phyloP scores from a whole-genome alignment of 2,797 vertebrate genomes.

The Neopelma chrysocephalum region DNA sequence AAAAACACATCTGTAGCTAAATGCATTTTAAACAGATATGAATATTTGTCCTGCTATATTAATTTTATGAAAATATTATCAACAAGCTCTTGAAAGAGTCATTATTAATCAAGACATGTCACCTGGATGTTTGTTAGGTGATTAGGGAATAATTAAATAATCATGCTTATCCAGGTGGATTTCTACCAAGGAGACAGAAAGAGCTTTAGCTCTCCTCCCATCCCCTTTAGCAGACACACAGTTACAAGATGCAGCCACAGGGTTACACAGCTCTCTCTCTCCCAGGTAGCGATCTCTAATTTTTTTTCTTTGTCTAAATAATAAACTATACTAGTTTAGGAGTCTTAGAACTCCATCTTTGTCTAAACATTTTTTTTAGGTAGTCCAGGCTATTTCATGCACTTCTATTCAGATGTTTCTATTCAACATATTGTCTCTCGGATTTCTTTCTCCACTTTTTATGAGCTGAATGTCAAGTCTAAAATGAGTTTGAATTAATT shows the following conservation, averaged over 20 bases:
- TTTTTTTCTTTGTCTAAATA: background rate
- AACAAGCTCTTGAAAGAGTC: background rate
- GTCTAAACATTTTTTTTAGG: background rate
- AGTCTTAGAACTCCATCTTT: background rate
- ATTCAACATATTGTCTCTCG: background rate
- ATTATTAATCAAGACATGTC: background rate
- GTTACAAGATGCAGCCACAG: background rate
- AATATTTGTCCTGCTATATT: background rate
- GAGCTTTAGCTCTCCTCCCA: background rate
- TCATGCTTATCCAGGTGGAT: background rate
- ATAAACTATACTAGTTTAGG: background rate
- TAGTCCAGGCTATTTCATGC: background rate
- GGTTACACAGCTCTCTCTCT: background rate
- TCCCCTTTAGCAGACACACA: accelerated
- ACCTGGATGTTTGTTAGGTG: background rate
- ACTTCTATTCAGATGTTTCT: background rate
- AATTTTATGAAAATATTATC: background rate
- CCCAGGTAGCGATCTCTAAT: background rate
- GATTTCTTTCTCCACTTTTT: background rate
- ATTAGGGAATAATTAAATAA: background rate
- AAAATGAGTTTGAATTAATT: background rate
- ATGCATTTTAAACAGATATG: background rate
- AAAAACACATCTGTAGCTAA: background rate
- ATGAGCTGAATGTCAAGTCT: background rate
- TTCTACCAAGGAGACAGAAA: background rate